Evolutionary conservation across 2,113 vertebrate species (phyloP).

Genomic region (Trichechus manatus): DNA sequence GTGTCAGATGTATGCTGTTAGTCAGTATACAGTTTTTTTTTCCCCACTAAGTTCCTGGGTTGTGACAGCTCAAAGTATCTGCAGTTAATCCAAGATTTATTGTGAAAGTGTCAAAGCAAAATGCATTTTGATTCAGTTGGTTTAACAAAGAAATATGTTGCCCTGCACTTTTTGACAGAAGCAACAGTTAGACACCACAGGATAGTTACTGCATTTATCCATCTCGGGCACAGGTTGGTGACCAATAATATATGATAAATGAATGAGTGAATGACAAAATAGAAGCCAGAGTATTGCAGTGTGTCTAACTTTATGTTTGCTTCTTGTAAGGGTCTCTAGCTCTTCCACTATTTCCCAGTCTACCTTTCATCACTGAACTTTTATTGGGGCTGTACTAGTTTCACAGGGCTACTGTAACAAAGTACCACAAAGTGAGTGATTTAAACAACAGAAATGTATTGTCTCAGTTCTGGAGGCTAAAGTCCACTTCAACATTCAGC

Average conservation of each 20-base stretch:
- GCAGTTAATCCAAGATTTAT: slow-evolving; percentile 1
- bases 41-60: neutral
- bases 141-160: slow-evolving; percentile 51
- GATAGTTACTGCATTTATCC: neutral
- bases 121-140: slow-evolving; percentile 58
- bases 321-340: neutral
- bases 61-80: slow-evolving; percentile 7
- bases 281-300: neutral
- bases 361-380: neutral
- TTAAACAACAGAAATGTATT: neutral
- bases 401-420: neutral
- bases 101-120: slow-evolving; percentile 61
- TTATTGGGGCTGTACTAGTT: neutral
- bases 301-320: neutral
- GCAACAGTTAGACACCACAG: neutral
- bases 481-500: neutral
- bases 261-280: neutral
- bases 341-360: neutral
- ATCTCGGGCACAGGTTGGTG: neutral
- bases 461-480: neutral
- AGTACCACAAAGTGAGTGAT: neutral
- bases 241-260: neutral
- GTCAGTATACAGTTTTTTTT: neutral
- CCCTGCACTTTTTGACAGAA: neutral
- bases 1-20: neutral